These are phyloP conservation scores for Tridacna gigas DNA, from an alignment of 2,888 invertebrate genomes.

Conservation along the genomic window DNA sequence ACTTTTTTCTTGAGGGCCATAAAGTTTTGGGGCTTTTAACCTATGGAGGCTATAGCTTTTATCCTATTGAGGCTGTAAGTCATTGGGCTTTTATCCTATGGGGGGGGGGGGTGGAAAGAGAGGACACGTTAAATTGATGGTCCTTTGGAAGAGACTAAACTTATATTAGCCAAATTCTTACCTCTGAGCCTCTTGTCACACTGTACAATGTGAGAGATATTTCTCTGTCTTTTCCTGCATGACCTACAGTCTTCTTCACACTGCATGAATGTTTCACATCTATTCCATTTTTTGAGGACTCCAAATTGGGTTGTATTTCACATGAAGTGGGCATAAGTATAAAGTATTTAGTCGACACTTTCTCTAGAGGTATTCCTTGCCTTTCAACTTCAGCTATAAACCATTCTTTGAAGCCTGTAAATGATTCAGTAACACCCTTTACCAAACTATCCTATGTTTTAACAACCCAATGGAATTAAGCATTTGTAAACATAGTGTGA, in stretches of 20 bases:
- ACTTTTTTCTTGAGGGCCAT: too few relatives aligned
- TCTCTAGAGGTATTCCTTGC: not conserved
- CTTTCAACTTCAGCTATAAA: not conserved
- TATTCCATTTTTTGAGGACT: not conserved
- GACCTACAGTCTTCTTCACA: not conserved
- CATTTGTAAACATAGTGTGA: too few relatives aligned
- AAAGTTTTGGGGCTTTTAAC: too few relatives aligned
- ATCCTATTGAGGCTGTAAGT: too few relatives aligned
- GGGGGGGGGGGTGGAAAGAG: too few relatives aligned
- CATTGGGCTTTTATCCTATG: too few relatives aligned
- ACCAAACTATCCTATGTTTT: too few relatives aligned
- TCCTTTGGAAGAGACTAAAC: too few relatives aligned
- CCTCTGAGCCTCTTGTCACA: conserved; percentile 25
- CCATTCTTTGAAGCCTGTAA: not conserved
- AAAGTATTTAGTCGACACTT: conserved; percentile 23
- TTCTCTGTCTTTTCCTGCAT: conserved; percentile 27
- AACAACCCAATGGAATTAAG: too few relatives aligned
- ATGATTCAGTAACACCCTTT: not conserved
- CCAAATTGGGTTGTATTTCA: conserved; percentile 15
- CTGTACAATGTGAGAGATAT: conserved; percentile 24
- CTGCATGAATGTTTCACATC: not conserved
- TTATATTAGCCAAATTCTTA: not conserved
- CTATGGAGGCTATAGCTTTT: too few relatives aligned
- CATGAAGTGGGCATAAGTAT: conserved; percentile 34
- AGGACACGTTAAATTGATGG: too few relatives aligned